Conservation (phyloP, 2,113 vertebrate species). For the western clawed frog (Xenopus tropicalis) region DNA sequence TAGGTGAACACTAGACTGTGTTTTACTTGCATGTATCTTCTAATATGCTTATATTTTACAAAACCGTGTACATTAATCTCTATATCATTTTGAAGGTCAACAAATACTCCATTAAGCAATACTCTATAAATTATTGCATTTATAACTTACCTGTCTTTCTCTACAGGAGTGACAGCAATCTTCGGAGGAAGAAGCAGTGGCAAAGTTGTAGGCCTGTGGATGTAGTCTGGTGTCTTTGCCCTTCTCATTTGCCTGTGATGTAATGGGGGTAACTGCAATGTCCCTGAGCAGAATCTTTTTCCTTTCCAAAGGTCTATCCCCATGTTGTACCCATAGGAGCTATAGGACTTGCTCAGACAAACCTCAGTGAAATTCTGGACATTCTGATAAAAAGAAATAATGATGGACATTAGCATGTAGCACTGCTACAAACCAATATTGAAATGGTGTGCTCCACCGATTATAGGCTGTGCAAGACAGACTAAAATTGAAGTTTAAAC, state of each 20-base stretch:
- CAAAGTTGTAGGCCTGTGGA: conserved; percentile 80
- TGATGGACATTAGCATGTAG: background rate
- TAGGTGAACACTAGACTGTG: no score
- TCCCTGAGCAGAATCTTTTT: conserved; percentile 84
- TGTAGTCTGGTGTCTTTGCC: conserved; percentile 74
- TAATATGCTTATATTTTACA: no score
- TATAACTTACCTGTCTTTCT: conserved; percentile 77
- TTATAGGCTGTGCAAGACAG: no score
- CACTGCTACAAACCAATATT: no score
- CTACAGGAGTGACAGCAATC: conserved; percentile 86
- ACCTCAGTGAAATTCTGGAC: conserved; percentile 70
- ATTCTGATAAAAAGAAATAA: conserved; percentile 60
- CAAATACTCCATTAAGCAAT: no score
- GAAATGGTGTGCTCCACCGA: no score
- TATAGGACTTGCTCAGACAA: conserved; percentile 83
- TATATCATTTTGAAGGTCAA: no score
- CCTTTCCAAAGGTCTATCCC: conserved; percentile 84
- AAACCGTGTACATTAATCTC: no score
- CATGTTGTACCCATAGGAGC: conserved; percentile 74
- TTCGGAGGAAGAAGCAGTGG: conserved; percentile 75
- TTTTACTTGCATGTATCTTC: no score
- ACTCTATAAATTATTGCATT: no score
- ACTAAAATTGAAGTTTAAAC: no score
- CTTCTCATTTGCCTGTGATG: conserved; percentile 81
- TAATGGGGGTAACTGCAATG: conserved; percentile 82